Evolutionary conservation across 2,888 invertebrate genomes (phyloP).

Genomic region (Trisateles emortualis): DNA sequence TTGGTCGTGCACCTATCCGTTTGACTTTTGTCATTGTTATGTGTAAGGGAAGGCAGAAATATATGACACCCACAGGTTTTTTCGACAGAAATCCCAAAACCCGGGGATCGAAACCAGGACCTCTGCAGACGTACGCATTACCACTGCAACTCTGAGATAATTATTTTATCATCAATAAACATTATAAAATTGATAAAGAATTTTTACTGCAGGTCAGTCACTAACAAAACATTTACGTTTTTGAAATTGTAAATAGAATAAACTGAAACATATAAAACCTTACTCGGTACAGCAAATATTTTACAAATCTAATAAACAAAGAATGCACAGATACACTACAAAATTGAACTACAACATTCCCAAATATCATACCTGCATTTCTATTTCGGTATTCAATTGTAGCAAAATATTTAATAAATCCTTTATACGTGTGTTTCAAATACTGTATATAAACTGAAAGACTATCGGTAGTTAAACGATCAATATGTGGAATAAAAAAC

Average conservation of each 20-base stretch:
- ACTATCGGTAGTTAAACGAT: constrained; percentile 60
- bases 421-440: constrained; percentile 34
- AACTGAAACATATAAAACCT: not conserved
- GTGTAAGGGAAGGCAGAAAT: too few relatives aligned
- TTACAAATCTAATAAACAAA: constrained; percentile 29
- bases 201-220: too few relatives aligned
- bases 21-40: not conserved
- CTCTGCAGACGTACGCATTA: too few relatives aligned
- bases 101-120: too few relatives aligned
- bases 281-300: not conserved
- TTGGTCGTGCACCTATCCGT: too few relatives aligned
- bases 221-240: not conserved
- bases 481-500: constrained; percentile 62
- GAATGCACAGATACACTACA: constrained; percentile 34
- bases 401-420: constrained; percentile 42
- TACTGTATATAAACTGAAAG: constrained; percentile 53
- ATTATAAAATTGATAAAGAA: too few relatives aligned
- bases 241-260: too few relatives aligned
- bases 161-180: too few relatives aligned
- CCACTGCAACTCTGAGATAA: too few relatives aligned
- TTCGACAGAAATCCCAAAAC: too few relatives aligned
- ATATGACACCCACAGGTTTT: too few relatives aligned
- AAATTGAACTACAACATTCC: constrained; percentile 34
- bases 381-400: constrained; percentile 41
- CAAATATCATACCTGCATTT: constrained; percentile 45